phyloP scores from a whole-genome alignment of 2,113 vertebrate genomes.

The Cochlearius cochlearius region DNA sequence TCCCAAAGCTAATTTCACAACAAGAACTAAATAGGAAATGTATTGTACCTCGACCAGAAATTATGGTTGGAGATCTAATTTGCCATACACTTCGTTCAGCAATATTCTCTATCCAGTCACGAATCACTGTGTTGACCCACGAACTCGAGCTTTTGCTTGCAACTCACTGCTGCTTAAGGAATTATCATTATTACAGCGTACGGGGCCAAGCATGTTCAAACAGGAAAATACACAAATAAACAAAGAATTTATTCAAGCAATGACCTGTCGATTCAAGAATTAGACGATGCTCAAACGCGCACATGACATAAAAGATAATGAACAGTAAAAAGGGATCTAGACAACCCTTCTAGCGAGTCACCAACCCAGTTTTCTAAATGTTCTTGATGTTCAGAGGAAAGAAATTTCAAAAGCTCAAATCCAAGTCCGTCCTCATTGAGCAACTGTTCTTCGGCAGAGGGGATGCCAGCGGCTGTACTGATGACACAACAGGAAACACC shows the following conservation, averaged over 20 bases:
- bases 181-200: not conserved
- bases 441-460: not conserved
- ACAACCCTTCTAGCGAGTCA: not conserved
- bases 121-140: not conserved
- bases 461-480: not conserved
- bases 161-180: not conserved
- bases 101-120: not conserved
- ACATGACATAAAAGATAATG: not conserved
- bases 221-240: not conserved
- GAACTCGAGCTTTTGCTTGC: not conserved
- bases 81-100: not conserved
- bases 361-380: not conserved
- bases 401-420: not conserved
- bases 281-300: not conserved
- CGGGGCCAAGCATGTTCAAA: not conserved
- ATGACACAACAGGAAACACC: not conserved
- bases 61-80: not conserved
- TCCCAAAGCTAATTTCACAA: not conserved
- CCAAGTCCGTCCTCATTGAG: not conserved
- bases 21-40: not conserved
- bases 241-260: not conserved
- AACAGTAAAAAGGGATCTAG: not conserved
- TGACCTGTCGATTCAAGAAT: not conserved
- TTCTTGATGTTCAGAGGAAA: not conserved
- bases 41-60: not conserved